These are phyloP conservation scores for Vollenhovia emeryi DNA, from an alignment of 1,140 invertebrate genomes.

Conservation along the genomic window DNA sequence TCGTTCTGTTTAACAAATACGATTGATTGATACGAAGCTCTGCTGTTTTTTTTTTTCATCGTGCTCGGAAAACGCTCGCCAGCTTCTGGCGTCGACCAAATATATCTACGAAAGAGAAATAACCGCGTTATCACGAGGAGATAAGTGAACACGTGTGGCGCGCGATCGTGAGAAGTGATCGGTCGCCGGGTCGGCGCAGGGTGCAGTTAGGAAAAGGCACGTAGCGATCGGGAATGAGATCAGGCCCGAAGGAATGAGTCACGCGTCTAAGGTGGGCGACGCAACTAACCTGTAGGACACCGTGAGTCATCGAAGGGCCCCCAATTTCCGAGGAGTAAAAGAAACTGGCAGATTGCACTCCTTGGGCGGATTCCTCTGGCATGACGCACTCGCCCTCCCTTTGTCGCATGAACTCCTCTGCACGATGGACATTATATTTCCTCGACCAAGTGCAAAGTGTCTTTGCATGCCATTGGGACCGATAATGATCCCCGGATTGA, in stretches of 20 bases:
- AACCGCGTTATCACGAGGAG: conserved; percentile 28
- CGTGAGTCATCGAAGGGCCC: conserved; percentile 65
- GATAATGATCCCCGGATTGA: neutral
- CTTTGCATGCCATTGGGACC: conserved; percentile 15
- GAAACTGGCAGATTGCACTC: conserved; percentile 67
- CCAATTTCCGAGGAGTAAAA: conserved; percentile 65
- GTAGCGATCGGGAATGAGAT: conserved; percentile 60
- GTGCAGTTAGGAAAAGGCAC: conserved; percentile 17
- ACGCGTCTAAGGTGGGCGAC: conserved; percentile 37
- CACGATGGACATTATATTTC: conserved; percentile 61
- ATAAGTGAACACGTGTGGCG: conserved; percentile 21
- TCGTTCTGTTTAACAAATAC: neutral
- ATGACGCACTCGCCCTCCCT: neutral
- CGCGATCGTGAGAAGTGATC: conserved; percentile 16
- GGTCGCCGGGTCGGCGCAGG: neutral
- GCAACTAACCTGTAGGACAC: conserved; percentile 55
- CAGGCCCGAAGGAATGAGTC: conserved; percentile 67
- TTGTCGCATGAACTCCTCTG: conserved; percentile 13
- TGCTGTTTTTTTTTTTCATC: neutral
- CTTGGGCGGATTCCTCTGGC: conserved; percentile 53
- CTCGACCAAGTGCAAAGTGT: conserved; percentile 59
- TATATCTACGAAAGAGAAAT: conserved; percentile 18
- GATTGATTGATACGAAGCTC: neutral
- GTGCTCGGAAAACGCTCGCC: neutral
- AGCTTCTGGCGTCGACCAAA: neutral